phyloP scores from a whole-genome alignment of 2,113 vertebrate genomes.

The Hemiprocne comata region DNA sequence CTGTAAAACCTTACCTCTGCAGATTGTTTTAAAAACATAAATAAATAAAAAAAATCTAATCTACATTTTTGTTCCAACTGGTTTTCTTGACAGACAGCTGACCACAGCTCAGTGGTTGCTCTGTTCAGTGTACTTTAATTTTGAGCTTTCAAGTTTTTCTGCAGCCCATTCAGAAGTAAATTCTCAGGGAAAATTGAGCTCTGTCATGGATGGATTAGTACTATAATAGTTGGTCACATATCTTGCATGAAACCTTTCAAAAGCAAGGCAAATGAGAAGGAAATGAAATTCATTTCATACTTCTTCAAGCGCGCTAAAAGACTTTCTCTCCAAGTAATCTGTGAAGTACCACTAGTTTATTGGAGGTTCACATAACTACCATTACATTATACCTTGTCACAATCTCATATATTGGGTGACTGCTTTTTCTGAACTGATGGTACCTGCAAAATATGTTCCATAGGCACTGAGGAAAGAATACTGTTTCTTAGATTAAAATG shows the following conservation, averaged over 20 bases:
- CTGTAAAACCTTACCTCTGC: constrained; percentile 73
- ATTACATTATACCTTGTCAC: constrained; percentile 87
- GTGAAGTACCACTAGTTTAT: constrained; percentile 86
- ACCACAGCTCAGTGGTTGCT: constrained; percentile 79
- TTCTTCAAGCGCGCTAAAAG: constrained; percentile 94
- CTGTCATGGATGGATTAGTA: constrained; percentile 99
- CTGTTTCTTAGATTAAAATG: constrained; percentile 68
- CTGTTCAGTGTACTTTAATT: constrained; percentile 87
- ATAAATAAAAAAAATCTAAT: constrained; percentile 80
- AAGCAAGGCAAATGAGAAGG: constrained; percentile 93
- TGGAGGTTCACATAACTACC: constrained; percentile 85
- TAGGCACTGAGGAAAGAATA: constrained; percentile 62
- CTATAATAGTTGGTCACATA: constrained; percentile 98
- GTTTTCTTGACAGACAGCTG: constrained; percentile 83
- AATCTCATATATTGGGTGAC: constrained; percentile 84
- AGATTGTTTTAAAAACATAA: constrained; percentile 74
- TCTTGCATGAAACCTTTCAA: constrained; percentile 94
- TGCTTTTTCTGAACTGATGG: constrained; percentile 80
- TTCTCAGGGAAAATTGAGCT: constrained; percentile 98
- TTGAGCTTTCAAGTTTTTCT: constrained; percentile 85
- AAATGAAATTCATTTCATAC: constrained; percentile 99
- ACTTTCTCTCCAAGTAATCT: constrained; percentile 88
- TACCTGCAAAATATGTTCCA: constrained; percentile 71
- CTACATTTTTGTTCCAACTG: constrained; percentile 80
- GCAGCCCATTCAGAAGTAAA: constrained; percentile 89